Conservation (phyloP, 1,140 invertebrate genomes). For the Mizuhopecten yessoensis region DNA sequence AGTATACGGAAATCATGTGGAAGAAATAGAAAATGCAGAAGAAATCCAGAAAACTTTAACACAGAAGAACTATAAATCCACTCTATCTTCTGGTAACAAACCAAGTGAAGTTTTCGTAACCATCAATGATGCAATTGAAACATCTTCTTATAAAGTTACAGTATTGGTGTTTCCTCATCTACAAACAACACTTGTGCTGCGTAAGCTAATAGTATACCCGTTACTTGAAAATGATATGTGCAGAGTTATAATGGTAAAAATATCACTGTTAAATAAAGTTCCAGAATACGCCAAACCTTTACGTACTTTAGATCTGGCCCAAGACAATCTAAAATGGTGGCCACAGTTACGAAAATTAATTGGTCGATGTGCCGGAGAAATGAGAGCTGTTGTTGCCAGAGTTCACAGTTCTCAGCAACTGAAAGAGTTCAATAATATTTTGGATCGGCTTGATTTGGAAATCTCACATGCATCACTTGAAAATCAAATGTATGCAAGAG, state of each 20-base stretch:
- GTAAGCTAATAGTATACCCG: not conserved
- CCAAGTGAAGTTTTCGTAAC: not conserved
- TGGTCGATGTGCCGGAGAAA: not conserved
- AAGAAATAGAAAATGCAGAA: not conserved
- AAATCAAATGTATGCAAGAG: slow-evolving; percentile 14
- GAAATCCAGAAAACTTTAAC: not conserved
- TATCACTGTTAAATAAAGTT: not conserved
- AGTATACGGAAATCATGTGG: not conserved
- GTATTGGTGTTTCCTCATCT: not conserved
- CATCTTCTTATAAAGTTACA: not conserved
- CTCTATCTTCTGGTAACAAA: not conserved
- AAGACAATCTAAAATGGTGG: not conserved
- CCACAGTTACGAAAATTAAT: not conserved
- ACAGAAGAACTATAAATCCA: slow-evolving; percentile 21
- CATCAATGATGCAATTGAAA: not conserved
- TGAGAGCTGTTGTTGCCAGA: not conserved
- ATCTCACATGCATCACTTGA: not conserved
- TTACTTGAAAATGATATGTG: not conserved
- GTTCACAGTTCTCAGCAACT: not conserved
- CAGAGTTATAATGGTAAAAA: not conserved
- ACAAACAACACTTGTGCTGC: not conserved
- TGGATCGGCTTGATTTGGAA: slow-evolving; percentile 30
- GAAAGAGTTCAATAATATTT: not conserved
- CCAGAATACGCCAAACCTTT: not conserved
- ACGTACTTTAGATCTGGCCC: not conserved